Evolutionary conservation across 2,113 vertebrate species (phyloP).

Genomic region (Dunckerocampus dactyliophorus): DNA sequence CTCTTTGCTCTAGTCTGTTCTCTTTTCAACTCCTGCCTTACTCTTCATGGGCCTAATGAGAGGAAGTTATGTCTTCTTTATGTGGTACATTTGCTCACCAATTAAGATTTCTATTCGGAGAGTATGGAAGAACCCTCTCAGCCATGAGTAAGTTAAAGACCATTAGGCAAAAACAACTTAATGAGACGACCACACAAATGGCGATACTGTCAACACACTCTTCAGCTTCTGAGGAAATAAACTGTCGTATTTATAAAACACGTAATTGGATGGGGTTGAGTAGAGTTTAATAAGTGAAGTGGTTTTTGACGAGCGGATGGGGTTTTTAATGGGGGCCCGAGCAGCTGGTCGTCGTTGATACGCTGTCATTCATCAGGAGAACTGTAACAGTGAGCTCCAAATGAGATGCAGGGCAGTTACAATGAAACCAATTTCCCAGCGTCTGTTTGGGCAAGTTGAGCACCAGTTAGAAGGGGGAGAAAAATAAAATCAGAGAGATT

Average conservation of each 20-base stretch:
- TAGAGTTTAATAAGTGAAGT: conserved; percentile 23
- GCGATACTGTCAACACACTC: conserved; percentile 3
- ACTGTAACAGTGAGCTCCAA: conserved; percentile 5
- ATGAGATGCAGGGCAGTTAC: conserved; percentile 19
- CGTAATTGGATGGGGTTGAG: conserved; percentile 15
- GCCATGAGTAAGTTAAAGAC: conserved; percentile 4
- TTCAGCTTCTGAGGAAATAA: conserved; percentile 8
- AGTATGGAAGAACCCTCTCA: conserved; percentile 25
- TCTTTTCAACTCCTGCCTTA: conserved; percentile 39
- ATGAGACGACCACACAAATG: conserved; percentile 13
- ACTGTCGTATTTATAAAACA: conserved; percentile 18
- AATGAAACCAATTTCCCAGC: conserved; percentile 4
- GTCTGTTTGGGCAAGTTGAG: conserved; percentile 2
- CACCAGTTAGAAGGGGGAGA: conserved; percentile 2
- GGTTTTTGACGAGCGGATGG: conserved; percentile 9
- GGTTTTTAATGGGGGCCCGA: conserved; percentile 6
- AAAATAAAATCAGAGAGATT: conserved; percentile 27
- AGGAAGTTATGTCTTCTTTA: conserved; percentile 7
- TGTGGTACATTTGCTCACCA: conserved; percentile 31
- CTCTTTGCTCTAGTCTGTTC: conserved; percentile 23
- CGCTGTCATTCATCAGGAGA: conserved; percentile 6
- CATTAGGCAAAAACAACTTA: conserved; percentile 30
- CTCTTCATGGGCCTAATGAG: conserved; percentile 32
- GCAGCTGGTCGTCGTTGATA: conserved; percentile 31
- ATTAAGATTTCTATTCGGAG: conserved; percentile 35